Evolutionary conservation across 1,140 invertebrate species (phyloP), one percentile per base, ranked within the genome.

Genomic region (Aplysia californica): DNA sequence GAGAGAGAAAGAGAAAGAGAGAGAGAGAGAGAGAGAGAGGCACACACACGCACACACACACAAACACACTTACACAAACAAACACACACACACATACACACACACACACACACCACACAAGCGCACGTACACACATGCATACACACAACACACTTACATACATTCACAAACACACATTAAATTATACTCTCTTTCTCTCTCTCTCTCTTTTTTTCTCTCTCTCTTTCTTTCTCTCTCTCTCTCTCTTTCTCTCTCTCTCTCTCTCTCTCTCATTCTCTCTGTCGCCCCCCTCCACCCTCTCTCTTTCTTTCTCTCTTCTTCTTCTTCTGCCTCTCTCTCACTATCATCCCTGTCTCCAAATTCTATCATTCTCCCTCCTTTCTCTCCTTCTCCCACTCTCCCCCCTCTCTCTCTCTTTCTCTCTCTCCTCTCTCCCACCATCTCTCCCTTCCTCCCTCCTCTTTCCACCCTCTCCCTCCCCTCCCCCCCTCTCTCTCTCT

Each of bases 401-500:
- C 35, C 36, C 29, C 29, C 21, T 66, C 5, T 66, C 64, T 66
- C 64, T 66, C 26, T 66, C 23, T 66, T 36, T 66, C 64, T 2
- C 33, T 66, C 64, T 66, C 33, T 66, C 64, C 36, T 33, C 36
- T 1, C n/a, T 33, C n/a, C 64, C 36, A 23, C 36, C 64, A 1
- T 36, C 36, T 33, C 36, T 36, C 36, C 33, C 36, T n/a, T 66
- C 64, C 36, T 33, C 26, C 59, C 26, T 26, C 26, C 59, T 64
- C 59, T 64, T 26, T 64, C 59, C 26, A 10, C 26, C 59, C 26
- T 26, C 26, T 26, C 26, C 59, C 26, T 26, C 26, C 59, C 26
- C 59, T 64, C 59, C 26, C 59, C 26, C 59, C 41, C 35, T 68
- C 20, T 68, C 35, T 68, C 66, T 68, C 33, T 68, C 31, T 68